Conservation (phyloP, 2,797 vertebrate species). For the Trachops cirrhosus region DNA sequence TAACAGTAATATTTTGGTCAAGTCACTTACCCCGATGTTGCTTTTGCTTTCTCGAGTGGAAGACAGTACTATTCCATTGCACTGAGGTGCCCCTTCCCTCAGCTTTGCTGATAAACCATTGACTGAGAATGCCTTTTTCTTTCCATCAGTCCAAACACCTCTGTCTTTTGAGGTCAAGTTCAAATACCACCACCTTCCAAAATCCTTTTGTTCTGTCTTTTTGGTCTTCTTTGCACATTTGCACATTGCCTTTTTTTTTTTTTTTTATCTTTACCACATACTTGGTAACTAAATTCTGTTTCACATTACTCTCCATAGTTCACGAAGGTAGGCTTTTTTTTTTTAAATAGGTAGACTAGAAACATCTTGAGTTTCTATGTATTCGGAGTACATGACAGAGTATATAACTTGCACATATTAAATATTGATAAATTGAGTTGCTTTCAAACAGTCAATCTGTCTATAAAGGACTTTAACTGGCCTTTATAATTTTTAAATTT, state of each 20-base stretch:
- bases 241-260: not conserved
- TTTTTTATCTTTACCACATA: not conserved
- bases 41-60: not conserved
- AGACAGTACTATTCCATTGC: not conserved
- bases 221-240: not conserved
- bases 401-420: not conserved
- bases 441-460: not conserved
- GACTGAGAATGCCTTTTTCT: not conserved
- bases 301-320: not conserved
- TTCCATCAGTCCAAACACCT: not conserved
- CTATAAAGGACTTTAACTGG: not conserved
- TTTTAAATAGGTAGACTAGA: not conserved
- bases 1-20: not conserved
- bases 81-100: not conserved
- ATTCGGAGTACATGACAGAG: not conserved
- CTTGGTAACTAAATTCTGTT: not conserved
- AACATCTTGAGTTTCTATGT: not conserved
- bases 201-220: not conserved
- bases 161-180: not conserved
- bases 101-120: not conserved
- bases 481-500: not conserved
- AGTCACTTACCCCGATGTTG: not conserved
- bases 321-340: not conserved
- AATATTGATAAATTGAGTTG: not conserved
- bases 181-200: not conserved